Evolutionary conservation across 1,140 invertebrate species (phyloP), one percentile per base, ranked within the genome.

Genomic region (Hyposmocoma kahamanoa): DNA sequence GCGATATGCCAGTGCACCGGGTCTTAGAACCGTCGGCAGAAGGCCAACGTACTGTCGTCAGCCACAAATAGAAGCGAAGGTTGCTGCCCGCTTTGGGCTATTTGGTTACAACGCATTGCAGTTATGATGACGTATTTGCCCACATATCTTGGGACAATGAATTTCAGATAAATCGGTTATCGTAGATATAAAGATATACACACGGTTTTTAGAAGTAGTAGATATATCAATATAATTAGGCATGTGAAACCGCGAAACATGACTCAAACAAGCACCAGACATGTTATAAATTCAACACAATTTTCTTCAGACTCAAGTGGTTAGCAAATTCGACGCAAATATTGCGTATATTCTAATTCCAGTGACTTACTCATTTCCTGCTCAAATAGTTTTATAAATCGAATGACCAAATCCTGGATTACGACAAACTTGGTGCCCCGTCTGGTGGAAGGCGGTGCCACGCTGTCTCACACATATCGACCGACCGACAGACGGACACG

Each of bases 401-500:
- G 39, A 50, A 57, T 72, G 66, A 67, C 72, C 72, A 72, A 77
- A 72, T 73, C 67, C 69, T 67, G 74, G 67, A 73, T 69, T 72
- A 71, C 67, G 60, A 66, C 68, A 67, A 67, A 63, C 52, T 65
- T 69, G 63, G 62, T 64, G 63, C 62, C 60, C n/a, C 62, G 78
- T 73, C 73, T 73, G 78, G 64, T 66, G 57, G 58, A 56, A 72
- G 73, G 62, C 69, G 81, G 78, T 78, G 79, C 79, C 78, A 82
- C 73, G 81, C 81, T 68, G 81, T 82, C 81, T 84, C 76, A 76
- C 66, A 71, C 61, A 72, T 64, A 66, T 60, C 63, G 68, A 69
- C 56, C 69, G 59, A 64, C 64, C 67, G 56, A 72, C 72, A 74
- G 61, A 76, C 73, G 61, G 46, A 74, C 75, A 73, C 72, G 66